Base-by-base conservation (phyloP, 2,888 invertebrate genomes). In the Urechis unicinctus region DNA sequence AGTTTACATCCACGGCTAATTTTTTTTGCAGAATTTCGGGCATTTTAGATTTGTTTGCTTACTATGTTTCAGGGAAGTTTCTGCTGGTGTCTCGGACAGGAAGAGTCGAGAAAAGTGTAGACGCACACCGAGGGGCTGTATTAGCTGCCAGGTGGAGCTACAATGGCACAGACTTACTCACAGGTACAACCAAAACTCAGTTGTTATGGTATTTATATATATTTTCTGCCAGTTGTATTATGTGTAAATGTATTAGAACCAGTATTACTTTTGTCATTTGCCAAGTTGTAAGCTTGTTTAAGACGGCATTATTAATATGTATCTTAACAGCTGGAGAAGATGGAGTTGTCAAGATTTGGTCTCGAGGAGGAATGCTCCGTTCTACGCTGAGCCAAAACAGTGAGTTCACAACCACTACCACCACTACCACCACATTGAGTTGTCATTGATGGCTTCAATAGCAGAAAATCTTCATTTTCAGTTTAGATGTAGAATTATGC, bases 291-390 rank as follows among this genome's bases (percentile, higher is more conserved):
- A n/a, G n/a, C n/a, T n/a, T n/a, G n/a, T n/a, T n/a, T n/a, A n/a
- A n/a, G n/a, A n/a, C n/a, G n/a, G n/a, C n/a, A n/a, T n/a, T n/a
- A n/a, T n/a, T n/a, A 44, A 17, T 30, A 3, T 50, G 21, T 9
- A 17, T 21, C 29, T 45, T 31, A 24, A 22, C 77, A 88, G 95
- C 89, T 60, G 96, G 96, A 0, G 97, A 99, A 81, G 98, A 98
- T 80, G 98, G 97, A 1, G 85, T 86, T 55, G 86, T 97, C 1
- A 96, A 96, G 81, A 87, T 97, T 58, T 98, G 97, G 97, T 97
- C 97, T 0, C 83, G 94, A 47, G 91, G 89, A 69, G 97, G 96
- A 17, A 81, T 82, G 80, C 82, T 98, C 17, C 84, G 98, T 1
- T 93, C 95, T 0, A 89, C 89, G 1, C 85, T 95, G 1, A 85